Conservation (phyloP, 2,113 vertebrate genomes). For the Apteryx mantelli region DNA sequence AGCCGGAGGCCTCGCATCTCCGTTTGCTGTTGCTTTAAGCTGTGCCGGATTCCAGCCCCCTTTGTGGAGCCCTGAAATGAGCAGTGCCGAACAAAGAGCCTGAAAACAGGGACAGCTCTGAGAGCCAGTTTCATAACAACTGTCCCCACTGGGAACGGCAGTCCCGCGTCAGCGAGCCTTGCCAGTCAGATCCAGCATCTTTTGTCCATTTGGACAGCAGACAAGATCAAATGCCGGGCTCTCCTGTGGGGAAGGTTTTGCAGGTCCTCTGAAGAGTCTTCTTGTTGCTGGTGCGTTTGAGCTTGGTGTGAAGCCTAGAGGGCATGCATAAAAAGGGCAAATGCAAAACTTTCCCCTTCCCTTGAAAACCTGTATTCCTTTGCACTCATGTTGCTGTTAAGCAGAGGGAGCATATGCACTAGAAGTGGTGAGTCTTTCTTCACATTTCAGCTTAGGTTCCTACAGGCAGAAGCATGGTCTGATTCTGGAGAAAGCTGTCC, state of each 20-base stretch:
- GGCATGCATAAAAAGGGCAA: neutral
- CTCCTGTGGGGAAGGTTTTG: slow-evolving; percentile 15
- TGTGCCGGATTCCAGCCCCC: neutral
- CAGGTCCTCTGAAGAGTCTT: slow-evolving; percentile 13
- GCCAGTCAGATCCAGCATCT: slow-evolving; percentile 35
- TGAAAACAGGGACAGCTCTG: slow-evolving; percentile 18
- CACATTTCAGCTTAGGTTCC: neutral
- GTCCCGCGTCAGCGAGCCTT: neutral
- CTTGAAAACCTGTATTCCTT: neutral
- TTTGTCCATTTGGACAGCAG: slow-evolving; percentile 47
- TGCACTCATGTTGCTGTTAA: neutral
- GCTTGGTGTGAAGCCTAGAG: neutral
- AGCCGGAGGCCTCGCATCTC: neutral
- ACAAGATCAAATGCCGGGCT: neutral
- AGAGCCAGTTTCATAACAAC: slow-evolving; percentile 38
- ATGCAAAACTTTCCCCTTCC: neutral
- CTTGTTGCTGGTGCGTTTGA: neutral
- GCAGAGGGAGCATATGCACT: neutral
- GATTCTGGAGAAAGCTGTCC: neutral
- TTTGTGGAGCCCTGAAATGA: neutral
- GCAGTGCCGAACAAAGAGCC: slow-evolving; percentile 24
- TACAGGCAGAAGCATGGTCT: neutral
- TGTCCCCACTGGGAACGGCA: neutral
- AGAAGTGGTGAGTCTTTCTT: neutral
- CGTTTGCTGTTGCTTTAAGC: neutral